These are phyloP conservation scores for Pao palembangensis DNA, from an alignment of 2,113 vertebrate species.

Conservation along the genomic window DNA sequence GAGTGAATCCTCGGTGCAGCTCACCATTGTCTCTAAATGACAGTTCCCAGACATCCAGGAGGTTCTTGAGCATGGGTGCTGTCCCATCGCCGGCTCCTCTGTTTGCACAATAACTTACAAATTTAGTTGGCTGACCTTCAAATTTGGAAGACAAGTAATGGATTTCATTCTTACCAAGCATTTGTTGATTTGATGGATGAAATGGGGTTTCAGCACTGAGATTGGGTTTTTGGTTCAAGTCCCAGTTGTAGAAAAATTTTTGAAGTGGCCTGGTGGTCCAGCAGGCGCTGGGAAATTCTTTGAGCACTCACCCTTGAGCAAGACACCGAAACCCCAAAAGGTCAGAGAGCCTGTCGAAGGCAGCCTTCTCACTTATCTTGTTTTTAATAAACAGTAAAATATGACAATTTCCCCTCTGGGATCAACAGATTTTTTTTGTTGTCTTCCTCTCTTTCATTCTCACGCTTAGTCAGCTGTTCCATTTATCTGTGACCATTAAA, in stretches of 20 bases:
- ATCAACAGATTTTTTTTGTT: too few relatives aligned
- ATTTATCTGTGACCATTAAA: slow-evolving; percentile 52
- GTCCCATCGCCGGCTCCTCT: slow-evolving; percentile 51
- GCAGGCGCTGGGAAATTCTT: too few relatives aligned
- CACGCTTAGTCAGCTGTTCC: slow-evolving; percentile 33
- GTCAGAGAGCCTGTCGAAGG: too few relatives aligned
- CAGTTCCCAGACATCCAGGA: slow-evolving; percentile 67
- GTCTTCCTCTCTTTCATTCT: too few relatives aligned
- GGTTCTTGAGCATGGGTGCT: slow-evolving; percentile 66
- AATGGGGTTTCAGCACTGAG: slow-evolving; percentile 5
- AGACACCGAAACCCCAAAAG: too few relatives aligned
- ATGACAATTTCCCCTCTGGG: too few relatives aligned
- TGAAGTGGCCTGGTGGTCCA: too few relatives aligned
- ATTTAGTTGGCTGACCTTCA: slow-evolving; percentile 76
- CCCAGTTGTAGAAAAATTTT: too few relatives aligned
- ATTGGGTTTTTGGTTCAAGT: too few relatives aligned
- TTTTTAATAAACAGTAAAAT: too few relatives aligned
- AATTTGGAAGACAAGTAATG: slow-evolving; percentile 54
- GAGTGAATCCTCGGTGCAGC: slow-evolving; percentile 64
- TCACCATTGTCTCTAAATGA: slow-evolving; percentile 74
- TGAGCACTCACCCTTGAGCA: too few relatives aligned
- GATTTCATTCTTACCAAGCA: slow-evolving; percentile 59
- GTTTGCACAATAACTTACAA: slow-evolving; percentile 66
- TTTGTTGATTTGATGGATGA: slow-evolving; percentile 65
- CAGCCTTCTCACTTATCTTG: too few relatives aligned